Evolutionary conservation across 2,797 vertebrate genomes (phyloP).

Genomic region (Mormyrus proboscirostris): DNA sequence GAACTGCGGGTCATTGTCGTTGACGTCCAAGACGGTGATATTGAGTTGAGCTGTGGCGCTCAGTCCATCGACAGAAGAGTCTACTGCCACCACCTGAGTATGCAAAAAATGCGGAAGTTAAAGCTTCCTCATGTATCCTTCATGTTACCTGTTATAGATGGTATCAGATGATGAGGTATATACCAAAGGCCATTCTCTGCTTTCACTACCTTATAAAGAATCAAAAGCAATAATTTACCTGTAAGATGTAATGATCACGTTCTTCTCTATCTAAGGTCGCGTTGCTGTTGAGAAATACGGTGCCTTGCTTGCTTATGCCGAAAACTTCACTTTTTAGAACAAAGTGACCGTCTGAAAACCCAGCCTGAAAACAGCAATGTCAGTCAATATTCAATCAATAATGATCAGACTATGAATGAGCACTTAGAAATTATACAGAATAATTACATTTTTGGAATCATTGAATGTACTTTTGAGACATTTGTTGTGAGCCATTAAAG

Average conservation of each 20-base stretch:
- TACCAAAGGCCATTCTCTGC: not conserved
- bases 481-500: not conserved
- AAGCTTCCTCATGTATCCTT: not conserved
- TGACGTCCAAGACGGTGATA: constrained; percentile 64
- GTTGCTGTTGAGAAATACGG: constrained; percentile 53
- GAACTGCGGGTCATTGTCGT: constrained; percentile 72
- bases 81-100: constrained; percentile 63
- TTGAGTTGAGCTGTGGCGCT: constrained; percentile 58
- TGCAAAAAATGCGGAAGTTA: not conserved
- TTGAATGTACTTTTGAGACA: not conserved
- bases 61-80: constrained; percentile 47
- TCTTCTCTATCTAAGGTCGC: constrained; percentile 65
- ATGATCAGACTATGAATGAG: not conserved
- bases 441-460: not conserved
- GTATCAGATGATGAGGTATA: not conserved
- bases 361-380: constrained; percentile 50
- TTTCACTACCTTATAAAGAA: not conserved
- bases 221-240: constrained; percentile 45
- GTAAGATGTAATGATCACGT: constrained; percentile 48
- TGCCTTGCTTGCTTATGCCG: constrained; percentile 54
- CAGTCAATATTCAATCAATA: not conserved
- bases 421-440: not conserved
- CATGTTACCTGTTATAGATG: not conserved
- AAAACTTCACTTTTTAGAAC: constrained; percentile 51
- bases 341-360: constrained; percentile 65